Evolutionary conservation across 1,140 invertebrate genomes (phyloP).

Genomic region (Dryas iulia): DNA sequence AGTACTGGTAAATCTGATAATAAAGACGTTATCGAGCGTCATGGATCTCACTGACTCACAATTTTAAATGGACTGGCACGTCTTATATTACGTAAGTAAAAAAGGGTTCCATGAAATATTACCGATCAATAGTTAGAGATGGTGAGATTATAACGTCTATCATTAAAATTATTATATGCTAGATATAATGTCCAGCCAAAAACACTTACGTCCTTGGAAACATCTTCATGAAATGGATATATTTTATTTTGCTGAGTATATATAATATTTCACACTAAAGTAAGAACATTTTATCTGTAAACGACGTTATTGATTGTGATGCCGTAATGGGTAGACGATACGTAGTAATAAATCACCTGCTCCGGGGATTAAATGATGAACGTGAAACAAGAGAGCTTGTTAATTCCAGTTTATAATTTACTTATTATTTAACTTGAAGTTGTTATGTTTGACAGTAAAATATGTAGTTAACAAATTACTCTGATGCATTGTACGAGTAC

Average conservation of each 20-base stretch:
- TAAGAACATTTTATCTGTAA: slow-evolving; percentile 33
- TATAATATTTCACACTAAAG: background rate
- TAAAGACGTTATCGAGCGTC: slow-evolving; percentile 28
- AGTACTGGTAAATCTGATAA: slow-evolving; percentile 29
- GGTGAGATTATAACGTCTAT: slow-evolving; percentile 7
- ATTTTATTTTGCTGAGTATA: background rate
- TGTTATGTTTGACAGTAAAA: background rate
- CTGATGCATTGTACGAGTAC: background rate
- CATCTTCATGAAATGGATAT: background rate
- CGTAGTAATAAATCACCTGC: slow-evolving; percentile 58
- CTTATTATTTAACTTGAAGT: background rate
- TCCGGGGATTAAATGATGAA: slow-evolving; percentile 40
- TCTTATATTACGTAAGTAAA: slow-evolving; percentile 24
- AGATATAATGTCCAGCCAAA: background rate
- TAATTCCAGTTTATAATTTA: background rate
- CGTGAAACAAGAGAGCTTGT: slow-evolving; percentile 13
- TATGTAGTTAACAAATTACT: background rate
- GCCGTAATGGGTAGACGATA: slow-evolving; percentile 51
- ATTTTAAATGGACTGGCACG: slow-evolving; percentile 24
- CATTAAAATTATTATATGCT: background rate
- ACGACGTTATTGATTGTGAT: slow-evolving; percentile 65
- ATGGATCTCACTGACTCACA: slow-evolving; percentile 18
- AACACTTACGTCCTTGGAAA: background rate
- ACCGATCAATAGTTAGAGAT: slow-evolving; percentile 14
- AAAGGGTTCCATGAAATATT: slow-evolving; percentile 18